Evolutionary conservation across 1,140 invertebrate species (phyloP).

Genomic region (Leptinotarsa lineolata): DNA sequence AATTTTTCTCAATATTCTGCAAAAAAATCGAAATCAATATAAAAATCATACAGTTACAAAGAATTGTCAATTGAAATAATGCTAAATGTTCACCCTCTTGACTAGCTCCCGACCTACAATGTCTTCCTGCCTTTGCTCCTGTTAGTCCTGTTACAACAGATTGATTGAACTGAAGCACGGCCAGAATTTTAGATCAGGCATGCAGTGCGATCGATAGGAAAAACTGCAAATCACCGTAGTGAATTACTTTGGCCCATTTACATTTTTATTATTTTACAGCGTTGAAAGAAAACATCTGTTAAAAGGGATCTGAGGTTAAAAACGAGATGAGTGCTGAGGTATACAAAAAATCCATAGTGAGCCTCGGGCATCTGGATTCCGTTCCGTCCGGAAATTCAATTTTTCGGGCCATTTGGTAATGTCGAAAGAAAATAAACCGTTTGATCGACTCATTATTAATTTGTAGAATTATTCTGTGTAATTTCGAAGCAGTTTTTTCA

Average conservation of each 20-base stretch:
- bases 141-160: constrained; percentile 3
- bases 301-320: background rate
- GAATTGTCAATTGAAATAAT: too few relatives aligned
- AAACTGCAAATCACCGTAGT: constrained; percentile 4
- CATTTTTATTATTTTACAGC: background rate
- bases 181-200: background rate
- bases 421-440: too few relatives aligned
- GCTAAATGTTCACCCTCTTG: background rate
- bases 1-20: too few relatives aligned
- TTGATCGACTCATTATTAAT: too few relatives aligned
- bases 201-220: constrained; percentile 5
- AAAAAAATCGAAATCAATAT: too few relatives aligned
- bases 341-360: background rate
- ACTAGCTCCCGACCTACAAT: background rate
- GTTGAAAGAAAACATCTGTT: background rate
- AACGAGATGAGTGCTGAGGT: background rate
- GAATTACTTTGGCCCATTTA: background rate
- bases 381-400: background rate
- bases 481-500: too few relatives aligned
- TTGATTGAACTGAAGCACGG: constrained; percentile 5
- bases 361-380: too few relatives aligned
- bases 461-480: too few relatives aligned
- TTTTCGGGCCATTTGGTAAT: background rate
- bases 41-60: too few relatives aligned
- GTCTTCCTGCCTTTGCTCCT: background rate